Base-by-base conservation (phyloP, 2,113 vertebrate genomes). In the Leuciscus idus region DNA sequence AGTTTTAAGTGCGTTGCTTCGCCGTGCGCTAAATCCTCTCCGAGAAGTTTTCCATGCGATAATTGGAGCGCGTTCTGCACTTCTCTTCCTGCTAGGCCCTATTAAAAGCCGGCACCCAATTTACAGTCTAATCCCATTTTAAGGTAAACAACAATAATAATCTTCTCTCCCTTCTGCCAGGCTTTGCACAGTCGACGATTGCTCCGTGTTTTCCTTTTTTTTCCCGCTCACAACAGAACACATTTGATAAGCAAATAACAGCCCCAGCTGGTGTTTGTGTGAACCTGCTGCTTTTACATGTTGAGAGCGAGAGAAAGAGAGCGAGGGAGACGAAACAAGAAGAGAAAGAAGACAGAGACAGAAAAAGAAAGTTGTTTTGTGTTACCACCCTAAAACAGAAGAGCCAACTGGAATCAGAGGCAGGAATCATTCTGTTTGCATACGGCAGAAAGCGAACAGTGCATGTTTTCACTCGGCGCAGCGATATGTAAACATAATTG, bases 141-240 rank as follows among this genome's bases (percentile, higher is more conserved):
- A 90, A 88, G 89, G 87, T 89, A 90, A 89, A 90, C 87, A 91
- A 87, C 86, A 89, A 81, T 86, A 90, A 90, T 90, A 87, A 90
- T 89, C 83, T 89, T 57, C 36, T 64, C 52, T 87, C 21, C 84
- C 64, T 84, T 86, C 79, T 89, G 85, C 72, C 84, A 52, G 50
- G 83, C 79, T 85, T 48, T 62, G 39, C 50, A 52, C 70, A 82
- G 73, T 33, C 68, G 52, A 33, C 83, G 36, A 84, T 21, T 68
- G 36, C 48, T 61, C 15, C 21, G 21, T 61, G 57, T 66, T 89
- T 84, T 66, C 46, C 39, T 70, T 75, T 80, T 75, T 87, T 59
- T 9, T 0, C 7, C 6, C 3, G 3, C 64, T 70, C 72, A 84
- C 84, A 86, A 87, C 84, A 61, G 70, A 87, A 89, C 85, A 85